Evolutionary conservation across 2,797 vertebrate species (phyloP).

Genomic region (Rhodeus uyekii): DNA sequence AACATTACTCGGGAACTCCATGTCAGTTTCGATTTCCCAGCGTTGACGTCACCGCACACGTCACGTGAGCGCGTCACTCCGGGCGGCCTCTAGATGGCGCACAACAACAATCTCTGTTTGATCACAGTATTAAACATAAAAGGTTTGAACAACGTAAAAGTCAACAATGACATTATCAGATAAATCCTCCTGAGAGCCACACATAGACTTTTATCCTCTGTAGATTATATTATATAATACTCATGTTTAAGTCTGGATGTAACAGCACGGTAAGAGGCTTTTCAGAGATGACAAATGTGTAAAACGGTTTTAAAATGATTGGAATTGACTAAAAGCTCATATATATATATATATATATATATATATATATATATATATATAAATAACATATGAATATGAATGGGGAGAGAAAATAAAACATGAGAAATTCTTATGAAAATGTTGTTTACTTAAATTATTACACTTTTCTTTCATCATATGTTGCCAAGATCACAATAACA

Average conservation of each 20-base stretch:
- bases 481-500: background rate
- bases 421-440: background rate
- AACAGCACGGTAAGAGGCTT: too few relatives aligned
- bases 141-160: background rate
- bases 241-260: too few relatives aligned
- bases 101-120: background rate
- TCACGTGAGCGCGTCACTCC: background rate
- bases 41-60: constrained; percentile 57
- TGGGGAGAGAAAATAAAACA: too few relatives aligned
- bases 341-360: too few relatives aligned
- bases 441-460: background rate
- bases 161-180: background rate
- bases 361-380: too few relatives aligned
- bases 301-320: too few relatives aligned
- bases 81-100: constrained; percentile 47
- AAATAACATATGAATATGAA: too few relatives aligned
- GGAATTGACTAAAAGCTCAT: too few relatives aligned
- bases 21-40: constrained; percentile 74
- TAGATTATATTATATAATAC: too few relatives aligned
- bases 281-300: too few relatives aligned
- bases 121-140: background rate
- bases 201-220: background rate
- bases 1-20: constrained; percentile 65
- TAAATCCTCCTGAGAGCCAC: background rate
- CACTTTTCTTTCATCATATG: background rate